phyloP scores from a whole-genome alignment of 1,140 invertebrate species.

The Vanessa atalanta region DNA sequence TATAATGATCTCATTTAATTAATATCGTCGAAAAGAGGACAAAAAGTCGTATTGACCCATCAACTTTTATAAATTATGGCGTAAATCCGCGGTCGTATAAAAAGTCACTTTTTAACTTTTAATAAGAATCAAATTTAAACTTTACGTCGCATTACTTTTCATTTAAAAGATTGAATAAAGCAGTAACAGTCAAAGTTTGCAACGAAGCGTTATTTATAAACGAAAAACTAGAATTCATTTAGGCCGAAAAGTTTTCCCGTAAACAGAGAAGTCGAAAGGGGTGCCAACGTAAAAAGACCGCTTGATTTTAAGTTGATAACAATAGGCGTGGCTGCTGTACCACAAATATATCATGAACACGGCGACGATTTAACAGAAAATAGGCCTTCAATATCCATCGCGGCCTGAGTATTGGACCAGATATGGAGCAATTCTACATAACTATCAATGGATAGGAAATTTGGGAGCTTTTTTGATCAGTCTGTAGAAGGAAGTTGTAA shows the following conservation, averaged over 20 bases:
- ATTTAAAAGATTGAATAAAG: conserved; percentile 35
- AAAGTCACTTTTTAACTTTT: conserved; percentile 7
- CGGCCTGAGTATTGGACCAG: neutral
- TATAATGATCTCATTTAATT: no score
- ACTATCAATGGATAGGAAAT: neutral
- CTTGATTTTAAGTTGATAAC: conserved; percentile 60
- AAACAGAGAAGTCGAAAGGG: conserved; percentile 47
- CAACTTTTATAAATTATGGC: no score
- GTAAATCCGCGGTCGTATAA: neutral
- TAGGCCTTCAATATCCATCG: neutral
- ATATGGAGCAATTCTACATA: neutral
- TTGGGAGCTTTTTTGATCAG: neutral
- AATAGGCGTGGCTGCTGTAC: conserved; percentile 28
- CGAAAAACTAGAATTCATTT: conserved; percentile 51
- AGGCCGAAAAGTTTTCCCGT: conserved; percentile 47
- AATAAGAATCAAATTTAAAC: conserved; percentile 5
- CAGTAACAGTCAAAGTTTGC: conserved; percentile 9
- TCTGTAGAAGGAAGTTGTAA: conserved; percentile 40
- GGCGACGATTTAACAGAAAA: neutral
- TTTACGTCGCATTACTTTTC: conserved; percentile 27
- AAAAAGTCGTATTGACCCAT: no score
- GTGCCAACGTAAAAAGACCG: conserved; percentile 57
- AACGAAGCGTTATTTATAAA: conserved; percentile 43
- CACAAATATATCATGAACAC: neutral
- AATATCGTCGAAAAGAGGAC: no score